Evolutionary conservation across 2,888 invertebrate species (phyloP).

Genomic region (Oxyscelio sp.): DNA sequence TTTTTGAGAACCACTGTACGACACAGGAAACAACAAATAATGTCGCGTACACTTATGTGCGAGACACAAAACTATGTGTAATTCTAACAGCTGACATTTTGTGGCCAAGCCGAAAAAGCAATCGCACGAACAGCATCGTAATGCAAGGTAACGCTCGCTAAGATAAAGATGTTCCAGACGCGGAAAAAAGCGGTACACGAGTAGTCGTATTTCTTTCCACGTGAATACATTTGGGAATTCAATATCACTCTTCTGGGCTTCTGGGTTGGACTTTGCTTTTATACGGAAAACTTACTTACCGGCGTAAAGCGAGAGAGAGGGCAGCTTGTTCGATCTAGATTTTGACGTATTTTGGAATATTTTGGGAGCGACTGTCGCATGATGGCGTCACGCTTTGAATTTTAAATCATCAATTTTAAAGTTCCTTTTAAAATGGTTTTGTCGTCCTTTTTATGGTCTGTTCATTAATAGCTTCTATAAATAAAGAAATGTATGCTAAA

Average conservation of each 20-base stretch:
- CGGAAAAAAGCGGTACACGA: constrained; percentile 59
- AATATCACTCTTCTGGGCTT: constrained; percentile 72
- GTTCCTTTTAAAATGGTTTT: too few relatives aligned
- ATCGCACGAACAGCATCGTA: constrained; percentile 61
- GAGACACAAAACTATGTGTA: constrained; percentile 28
- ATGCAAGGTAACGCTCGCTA: constrained; percentile 62
- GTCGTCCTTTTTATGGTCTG: too few relatives aligned
- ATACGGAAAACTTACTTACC: constrained; percentile 49
- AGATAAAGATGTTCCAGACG: constrained; percentile 63
- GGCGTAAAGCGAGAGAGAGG: constrained; percentile 4
- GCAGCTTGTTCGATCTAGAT: constrained; percentile 29
- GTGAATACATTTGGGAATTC: constrained; percentile 73
- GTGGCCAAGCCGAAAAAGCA: constrained; percentile 68
- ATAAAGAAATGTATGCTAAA: too few relatives aligned
- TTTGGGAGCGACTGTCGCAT: constrained; percentile 40
- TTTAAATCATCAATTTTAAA: constrained; percentile 14
- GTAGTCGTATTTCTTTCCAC: constrained; percentile 71
- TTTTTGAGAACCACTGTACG: neutral
- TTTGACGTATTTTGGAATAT: constrained; percentile 54
- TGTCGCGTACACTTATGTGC: constrained; percentile 27
- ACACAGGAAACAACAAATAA: constrained; percentile 45
- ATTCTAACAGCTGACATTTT: constrained; percentile 66
- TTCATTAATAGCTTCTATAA: too few relatives aligned
- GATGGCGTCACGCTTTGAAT: constrained; percentile 12
- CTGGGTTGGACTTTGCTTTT: constrained; percentile 61